Evolutionary conservation across 2,113 vertebrate species (phyloP).

Genomic region (Psammodynastes pulverulentus): DNA sequence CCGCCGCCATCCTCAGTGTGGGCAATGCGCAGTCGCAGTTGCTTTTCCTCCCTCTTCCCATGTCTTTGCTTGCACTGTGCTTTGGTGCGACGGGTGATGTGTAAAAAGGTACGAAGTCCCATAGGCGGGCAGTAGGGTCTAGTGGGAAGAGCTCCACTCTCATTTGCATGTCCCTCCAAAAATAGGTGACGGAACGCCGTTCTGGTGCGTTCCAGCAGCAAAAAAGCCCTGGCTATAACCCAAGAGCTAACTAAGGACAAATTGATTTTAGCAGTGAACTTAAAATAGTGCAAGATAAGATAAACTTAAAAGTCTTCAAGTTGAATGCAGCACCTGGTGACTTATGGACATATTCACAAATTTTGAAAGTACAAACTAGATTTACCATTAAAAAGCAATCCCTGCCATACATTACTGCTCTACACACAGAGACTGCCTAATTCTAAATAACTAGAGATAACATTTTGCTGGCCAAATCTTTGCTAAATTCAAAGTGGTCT

Average conservation of each 20-base stretch:
- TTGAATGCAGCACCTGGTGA: background rate
- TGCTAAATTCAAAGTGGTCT: background rate
- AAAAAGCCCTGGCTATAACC: no score
- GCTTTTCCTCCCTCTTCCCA: no score
- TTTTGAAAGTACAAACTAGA: background rate
- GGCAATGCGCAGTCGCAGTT: no score
- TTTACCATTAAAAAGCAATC: background rate
- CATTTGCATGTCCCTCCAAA: no score
- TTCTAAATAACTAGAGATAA: background rate
- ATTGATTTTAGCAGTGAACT: background rate
- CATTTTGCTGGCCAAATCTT: background rate
- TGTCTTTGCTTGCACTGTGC: no score
- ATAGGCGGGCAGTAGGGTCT: no score
- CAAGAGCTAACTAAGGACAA: background rate
- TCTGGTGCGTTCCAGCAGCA: no score
- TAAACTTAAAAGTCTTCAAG: background rate
- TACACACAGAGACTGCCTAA: background rate
- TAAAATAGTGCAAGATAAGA: background rate
- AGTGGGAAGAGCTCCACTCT: no score
- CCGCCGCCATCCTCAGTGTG: no score
- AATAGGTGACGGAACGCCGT: no score
- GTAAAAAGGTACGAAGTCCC: no score
- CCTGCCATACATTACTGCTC: background rate
- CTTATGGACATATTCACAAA: background rate
- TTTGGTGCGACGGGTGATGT: no score